A percentile compares a stretch with the other conserved stretches of the same genome.
phyloP scores from a whole-genome alignment of 2,797 vertebrate genomes.

The Menidia menidia region DNA sequence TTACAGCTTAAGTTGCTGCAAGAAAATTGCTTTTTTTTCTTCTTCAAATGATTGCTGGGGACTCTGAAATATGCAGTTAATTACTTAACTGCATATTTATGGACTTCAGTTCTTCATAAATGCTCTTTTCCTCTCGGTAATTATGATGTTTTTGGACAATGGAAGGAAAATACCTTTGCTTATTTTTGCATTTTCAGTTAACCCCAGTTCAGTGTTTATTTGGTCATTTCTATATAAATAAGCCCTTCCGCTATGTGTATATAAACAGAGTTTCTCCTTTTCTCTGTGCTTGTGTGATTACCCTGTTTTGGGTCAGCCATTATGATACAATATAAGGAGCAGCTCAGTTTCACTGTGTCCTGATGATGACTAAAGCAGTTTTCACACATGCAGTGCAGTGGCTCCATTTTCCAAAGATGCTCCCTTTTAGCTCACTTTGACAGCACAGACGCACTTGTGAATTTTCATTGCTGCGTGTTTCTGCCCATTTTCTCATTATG shows the following conservation, averaged over 20 bases:
- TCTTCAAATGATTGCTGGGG: neutral
- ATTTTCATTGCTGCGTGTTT: neutral
- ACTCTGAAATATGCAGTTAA: neutral
- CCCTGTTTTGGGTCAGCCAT: neutral
- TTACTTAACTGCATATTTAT: neutral
- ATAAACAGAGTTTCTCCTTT: too few species aligned
- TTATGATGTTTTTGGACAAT: neutral
- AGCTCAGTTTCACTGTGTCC: neutral
- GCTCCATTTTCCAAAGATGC: neutral
- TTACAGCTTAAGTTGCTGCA: neutral
- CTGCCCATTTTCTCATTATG: neutral
- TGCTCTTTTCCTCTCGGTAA: neutral
- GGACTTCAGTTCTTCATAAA: neutral
- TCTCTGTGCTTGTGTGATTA: neutral
- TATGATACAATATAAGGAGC: neutral
- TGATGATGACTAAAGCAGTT: neutral
- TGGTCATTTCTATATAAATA: too few species aligned
- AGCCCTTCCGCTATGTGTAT: too few species aligned
- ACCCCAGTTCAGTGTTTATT: too few species aligned
- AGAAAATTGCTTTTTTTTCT: neutral
- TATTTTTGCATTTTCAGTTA: too few species aligned
- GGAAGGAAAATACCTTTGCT: neutral
- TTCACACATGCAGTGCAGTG: too few species aligned
- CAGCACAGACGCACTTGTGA: neutral
- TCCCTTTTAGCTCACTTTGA: neutral